These are phyloP conservation scores for Epinotia brunnichana DNA, from an alignment of 2,888 invertebrate species.

Conservation along the genomic window DNA sequence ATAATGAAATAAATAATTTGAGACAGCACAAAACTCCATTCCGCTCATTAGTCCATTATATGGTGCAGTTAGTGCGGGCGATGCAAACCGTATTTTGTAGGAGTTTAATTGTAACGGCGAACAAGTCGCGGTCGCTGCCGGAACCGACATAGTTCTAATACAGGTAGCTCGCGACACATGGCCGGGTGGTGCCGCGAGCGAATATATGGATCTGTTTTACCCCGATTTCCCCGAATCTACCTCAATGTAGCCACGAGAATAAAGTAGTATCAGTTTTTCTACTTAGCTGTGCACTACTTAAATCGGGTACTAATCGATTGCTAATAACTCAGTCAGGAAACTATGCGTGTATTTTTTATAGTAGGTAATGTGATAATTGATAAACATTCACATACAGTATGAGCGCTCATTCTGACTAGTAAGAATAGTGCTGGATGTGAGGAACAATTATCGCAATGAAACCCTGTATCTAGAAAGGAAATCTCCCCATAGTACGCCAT, in stretches of 20 bases:
- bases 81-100: constrained; percentile 63
- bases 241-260: neutral
- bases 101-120: constrained; percentile 68
- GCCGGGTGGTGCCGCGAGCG: constrained; percentile 39
- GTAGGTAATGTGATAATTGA: too few species aligned
- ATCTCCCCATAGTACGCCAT: too few species aligned
- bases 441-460: too few species aligned
- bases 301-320: too few species aligned
- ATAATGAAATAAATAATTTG: neutral
- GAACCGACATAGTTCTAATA: constrained; percentile 78
- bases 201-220: neutral
- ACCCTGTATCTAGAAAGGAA: too few species aligned
- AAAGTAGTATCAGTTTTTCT: neutral
- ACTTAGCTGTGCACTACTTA: too few species aligned
- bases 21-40: neutral
- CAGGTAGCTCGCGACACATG: constrained; percentile 69
- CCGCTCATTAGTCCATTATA: constrained; percentile 44
- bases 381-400: too few species aligned
- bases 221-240: neutral
- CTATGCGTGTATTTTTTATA: too few species aligned
- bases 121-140: constrained; percentile 63
- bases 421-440: too few species aligned
- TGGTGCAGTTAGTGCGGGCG: constrained; percentile 63
- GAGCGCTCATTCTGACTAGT: too few species aligned
- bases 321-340: too few species aligned